Evolutionary conservation across 2,888 invertebrate species (phyloP).

Genomic region (Limnephilus marmoratus): DNA sequence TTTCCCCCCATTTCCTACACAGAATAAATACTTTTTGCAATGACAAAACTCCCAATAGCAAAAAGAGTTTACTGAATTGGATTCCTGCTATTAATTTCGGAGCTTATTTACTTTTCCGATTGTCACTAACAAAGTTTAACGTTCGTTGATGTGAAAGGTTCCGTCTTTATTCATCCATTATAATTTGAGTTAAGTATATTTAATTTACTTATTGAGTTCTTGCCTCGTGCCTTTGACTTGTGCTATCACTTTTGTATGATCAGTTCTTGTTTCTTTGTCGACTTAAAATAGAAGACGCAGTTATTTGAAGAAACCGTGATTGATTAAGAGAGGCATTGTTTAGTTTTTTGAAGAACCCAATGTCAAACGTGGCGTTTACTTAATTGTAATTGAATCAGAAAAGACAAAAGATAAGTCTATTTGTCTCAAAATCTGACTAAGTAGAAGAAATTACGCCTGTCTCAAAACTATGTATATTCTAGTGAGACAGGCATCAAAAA

Average conservation of each 20-base stretch:
- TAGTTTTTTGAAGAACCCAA: background rate
- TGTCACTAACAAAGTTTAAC: background rate
- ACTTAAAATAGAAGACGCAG: background rate
- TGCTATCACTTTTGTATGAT: conserved; percentile 8
- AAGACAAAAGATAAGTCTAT: background rate
- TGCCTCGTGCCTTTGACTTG: background rate
- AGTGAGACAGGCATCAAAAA: too few species aligned
- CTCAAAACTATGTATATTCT: too few species aligned
- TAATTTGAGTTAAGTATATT: background rate
- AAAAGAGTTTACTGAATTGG: background rate
- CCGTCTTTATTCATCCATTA: background rate
- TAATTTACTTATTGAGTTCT: background rate
- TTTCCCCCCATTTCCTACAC: background rate
- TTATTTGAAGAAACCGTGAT: background rate
- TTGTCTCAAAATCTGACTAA: background rate
- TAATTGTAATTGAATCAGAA: background rate
- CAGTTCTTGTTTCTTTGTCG: background rate
- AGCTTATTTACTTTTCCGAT: conserved; percentile 18
- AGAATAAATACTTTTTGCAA: background rate
- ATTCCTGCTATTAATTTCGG: background rate
- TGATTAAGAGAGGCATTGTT: background rate
- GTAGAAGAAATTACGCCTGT: too few species aligned
- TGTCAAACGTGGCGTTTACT: background rate
- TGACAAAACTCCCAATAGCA: background rate
- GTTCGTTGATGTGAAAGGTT: conserved; percentile 1